A percentile compares a stretch with the other conserved stretches of the same genome.
phyloP scores from a whole-genome alignment of 2,797 vertebrate genomes.

The Eulemur rubriventer region DNA sequence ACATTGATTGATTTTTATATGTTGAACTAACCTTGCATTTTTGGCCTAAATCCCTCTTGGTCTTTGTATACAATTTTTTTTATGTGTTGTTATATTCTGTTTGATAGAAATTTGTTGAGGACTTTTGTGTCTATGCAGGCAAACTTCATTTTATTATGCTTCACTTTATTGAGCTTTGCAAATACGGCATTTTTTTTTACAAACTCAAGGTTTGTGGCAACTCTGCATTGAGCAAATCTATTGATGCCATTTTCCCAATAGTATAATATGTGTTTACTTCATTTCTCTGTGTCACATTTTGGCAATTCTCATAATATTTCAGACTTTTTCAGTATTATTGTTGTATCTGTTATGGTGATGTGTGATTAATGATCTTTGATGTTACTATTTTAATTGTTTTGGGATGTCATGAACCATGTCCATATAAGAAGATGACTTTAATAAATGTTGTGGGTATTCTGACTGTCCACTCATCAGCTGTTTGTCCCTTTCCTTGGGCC shows the following conservation, averaged over 20 bases:
- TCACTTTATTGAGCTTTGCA: neutral
- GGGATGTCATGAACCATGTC: neutral
- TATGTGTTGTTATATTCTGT: neutral
- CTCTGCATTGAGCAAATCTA: neutral
- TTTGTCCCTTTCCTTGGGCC: neutral
- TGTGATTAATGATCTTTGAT: neutral
- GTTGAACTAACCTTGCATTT: neutral
- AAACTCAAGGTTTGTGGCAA: neutral
- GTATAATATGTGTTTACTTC: neutral
- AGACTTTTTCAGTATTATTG: neutral
- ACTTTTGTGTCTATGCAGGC: neutral
- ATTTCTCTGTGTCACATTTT: neutral
- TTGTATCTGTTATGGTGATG: neutral
- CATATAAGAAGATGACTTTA: neutral
- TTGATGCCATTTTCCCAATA: neutral
- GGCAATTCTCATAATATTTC: neutral
- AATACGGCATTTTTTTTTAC: neutral
- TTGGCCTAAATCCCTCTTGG: neutral
- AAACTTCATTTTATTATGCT: neutral
- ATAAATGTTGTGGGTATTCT: neutral
- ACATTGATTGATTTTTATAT: neutral
- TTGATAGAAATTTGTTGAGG: neutral
- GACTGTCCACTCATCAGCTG: neutral
- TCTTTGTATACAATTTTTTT: neutral
- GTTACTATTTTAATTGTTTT: neutral